Conservation (phyloP, 2,888 invertebrate species). For the Hoplodrina ambigua region DNA sequence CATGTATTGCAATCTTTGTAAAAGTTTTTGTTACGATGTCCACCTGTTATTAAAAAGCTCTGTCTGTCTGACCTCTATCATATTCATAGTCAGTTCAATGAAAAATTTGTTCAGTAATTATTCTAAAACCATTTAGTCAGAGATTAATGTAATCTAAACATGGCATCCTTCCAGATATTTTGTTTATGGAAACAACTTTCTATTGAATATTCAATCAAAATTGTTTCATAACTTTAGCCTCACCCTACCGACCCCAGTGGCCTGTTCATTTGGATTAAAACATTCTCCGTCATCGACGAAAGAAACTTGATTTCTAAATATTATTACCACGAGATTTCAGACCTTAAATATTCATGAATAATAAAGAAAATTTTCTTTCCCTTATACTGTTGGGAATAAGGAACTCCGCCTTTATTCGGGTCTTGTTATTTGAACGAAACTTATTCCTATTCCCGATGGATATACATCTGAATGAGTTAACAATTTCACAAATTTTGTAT, state of each 20-base stretch:
- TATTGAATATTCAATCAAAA: constrained; percentile 48
- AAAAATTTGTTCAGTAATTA: constrained; percentile 4
- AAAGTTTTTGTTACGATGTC: too few relatives aligned
- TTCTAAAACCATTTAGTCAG: background rate
- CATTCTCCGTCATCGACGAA: constrained; percentile 48
- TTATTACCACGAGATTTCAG: constrained; percentile 58
- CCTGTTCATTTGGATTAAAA: constrained; percentile 48
- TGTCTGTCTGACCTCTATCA: background rate
- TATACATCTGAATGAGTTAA: constrained; percentile 65
- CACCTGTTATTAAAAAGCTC: too few relatives aligned
- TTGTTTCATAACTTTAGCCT: constrained; percentile 49
- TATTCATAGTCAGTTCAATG: background rate
- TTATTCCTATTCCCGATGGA: constrained; percentile 69
- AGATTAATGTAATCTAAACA: constrained; percentile 31
- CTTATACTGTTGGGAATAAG: constrained; percentile 64
- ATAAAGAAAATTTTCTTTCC: constrained; percentile 63
- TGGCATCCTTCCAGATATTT: constrained; percentile 31
- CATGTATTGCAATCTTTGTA: too few relatives aligned
- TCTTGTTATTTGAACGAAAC: constrained; percentile 73
- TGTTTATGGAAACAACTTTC: constrained; percentile 36
- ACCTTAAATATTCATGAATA: constrained; percentile 68
- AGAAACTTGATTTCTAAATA: constrained; percentile 60
- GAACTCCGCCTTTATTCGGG: constrained; percentile 65
- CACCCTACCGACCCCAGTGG: constrained; percentile 10
- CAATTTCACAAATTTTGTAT: constrained; percentile 46